Percentiles rank a stretch among this genome's conserved stretches.
These are phyloP conservation scores for Plusia festucae DNA, from an alignment of 2,888 invertebrate genomes.

Conservation along the genomic window DNA sequence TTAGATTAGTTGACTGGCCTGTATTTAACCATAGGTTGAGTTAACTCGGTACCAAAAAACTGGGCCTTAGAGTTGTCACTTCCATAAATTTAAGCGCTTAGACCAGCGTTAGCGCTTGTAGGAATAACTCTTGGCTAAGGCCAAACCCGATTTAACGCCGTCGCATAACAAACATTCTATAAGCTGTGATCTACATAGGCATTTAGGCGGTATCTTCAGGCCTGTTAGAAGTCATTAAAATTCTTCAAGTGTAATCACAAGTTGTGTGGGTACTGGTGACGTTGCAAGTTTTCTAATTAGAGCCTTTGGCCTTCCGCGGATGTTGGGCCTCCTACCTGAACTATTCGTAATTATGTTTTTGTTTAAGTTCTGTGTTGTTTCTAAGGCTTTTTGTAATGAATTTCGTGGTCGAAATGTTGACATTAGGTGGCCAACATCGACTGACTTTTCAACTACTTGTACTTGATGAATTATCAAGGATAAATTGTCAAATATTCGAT, in stretches of 20 bases:
- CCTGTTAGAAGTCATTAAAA: conserved; percentile 52
- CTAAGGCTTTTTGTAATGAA: background rate
- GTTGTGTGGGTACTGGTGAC: conserved; percentile 45
- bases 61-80: no score
- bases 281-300: conserved; percentile 71
- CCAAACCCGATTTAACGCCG: no score
- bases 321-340: conserved; percentile 22
- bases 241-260: conserved; percentile 45
- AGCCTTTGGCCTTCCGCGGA: conserved; percentile 46
- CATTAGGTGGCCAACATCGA: background rate
- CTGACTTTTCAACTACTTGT: no score
- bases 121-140: no score
- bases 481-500: no score
- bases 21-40: no score
- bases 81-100: no score
- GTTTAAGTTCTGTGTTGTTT: conserved; percentile 31
- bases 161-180: background rate
- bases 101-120: no score
- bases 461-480: no score
- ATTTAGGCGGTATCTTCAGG: background rate
- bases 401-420: background rate
- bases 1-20: no score
- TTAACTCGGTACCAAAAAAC: no score
- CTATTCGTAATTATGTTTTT: conserved; percentile 41
- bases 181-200: background rate